Conservation (phyloP, 2,797 vertebrate species). For the Amblyopsis hoosieri region DNA sequence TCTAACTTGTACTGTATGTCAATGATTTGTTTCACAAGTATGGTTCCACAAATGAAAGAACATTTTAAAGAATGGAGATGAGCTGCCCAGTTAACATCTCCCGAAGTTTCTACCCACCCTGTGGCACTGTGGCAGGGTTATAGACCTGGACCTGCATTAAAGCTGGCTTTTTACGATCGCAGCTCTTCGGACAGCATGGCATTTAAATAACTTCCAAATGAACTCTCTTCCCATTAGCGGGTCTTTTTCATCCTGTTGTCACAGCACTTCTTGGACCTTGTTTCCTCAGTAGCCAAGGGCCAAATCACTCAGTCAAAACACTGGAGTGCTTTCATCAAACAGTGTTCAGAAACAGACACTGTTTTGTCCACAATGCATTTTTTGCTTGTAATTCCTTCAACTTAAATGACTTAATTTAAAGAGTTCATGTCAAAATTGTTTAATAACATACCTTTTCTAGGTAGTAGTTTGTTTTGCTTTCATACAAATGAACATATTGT, state of each 20-base stretch:
- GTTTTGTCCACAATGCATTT: constrained; percentile 23
- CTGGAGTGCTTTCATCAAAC: constrained; percentile 13
- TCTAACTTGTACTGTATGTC: no score
- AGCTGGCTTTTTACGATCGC: constrained; percentile 40
- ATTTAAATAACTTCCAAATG: constrained; percentile 59
- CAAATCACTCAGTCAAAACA: constrained; percentile 12
- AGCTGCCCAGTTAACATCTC: no score
- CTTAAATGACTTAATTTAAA: constrained; percentile 7
- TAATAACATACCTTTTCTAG: constrained; percentile 10
- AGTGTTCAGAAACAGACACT: background rate
- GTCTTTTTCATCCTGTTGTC: constrained; percentile 42
- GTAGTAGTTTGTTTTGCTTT: background rate
- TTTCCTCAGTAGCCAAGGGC: constrained; percentile 5
- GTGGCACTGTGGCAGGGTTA: no score
- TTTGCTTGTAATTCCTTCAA: constrained; percentile 6
- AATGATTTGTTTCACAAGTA: background rate
- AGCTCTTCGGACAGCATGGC: constrained; percentile 47
- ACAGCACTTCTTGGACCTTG: constrained; percentile 10
- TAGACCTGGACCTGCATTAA: constrained; percentile 22
- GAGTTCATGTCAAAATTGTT: constrained; percentile 6
- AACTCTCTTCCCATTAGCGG: constrained; percentile 31
- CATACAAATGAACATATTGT: background rate
- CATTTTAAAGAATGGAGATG: no score
- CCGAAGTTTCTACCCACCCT: no score
- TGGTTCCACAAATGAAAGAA: no score